Evolutionary conservation across 2,888 invertebrate species (phyloP).

Genomic region (Linnaemya vulpina): DNA sequence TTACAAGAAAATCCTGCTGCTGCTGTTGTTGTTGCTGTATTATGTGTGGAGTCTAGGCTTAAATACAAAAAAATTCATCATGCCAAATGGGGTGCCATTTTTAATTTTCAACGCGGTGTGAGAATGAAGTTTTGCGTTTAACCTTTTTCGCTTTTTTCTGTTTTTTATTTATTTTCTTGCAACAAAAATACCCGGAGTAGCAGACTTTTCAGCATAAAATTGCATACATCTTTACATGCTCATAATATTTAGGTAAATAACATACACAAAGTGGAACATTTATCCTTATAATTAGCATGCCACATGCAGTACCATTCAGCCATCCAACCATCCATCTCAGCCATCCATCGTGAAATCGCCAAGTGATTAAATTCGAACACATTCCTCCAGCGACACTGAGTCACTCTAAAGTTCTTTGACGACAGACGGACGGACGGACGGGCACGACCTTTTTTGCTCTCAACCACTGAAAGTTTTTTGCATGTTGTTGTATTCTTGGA

Average conservation of each 20-base stretch:
- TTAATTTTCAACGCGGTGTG: constrained; percentile 66
- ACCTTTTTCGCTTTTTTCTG: constrained; percentile 9
- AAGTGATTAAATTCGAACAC: constrained; percentile 63
- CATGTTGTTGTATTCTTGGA: constrained; percentile 24
- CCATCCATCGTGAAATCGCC: constrained; percentile 60
- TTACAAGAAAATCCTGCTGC: constrained; percentile 70
- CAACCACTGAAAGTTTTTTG: constrained; percentile 38
- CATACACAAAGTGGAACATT: background rate
- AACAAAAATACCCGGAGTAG: constrained; percentile 32
- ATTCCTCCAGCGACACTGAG: constrained; percentile 54
- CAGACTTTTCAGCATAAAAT: constrained; percentile 42
- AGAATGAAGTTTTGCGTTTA: constrained; percentile 57
- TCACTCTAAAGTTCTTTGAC: constrained; percentile 56
- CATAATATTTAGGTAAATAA: constrained; percentile 53
- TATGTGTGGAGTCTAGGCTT: constrained; percentile 62
- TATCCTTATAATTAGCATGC: constrained; percentile 55
- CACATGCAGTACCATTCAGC: constrained; percentile 50
- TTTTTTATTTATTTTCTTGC: constrained; percentile 13
- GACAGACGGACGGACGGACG: constrained; percentile 35
- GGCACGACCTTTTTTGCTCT: constrained; percentile 46
- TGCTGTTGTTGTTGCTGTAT: constrained; percentile 54
- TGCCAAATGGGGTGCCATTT: constrained; percentile 70
- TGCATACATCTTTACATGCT: constrained; percentile 35
- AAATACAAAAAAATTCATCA: constrained; percentile 59
- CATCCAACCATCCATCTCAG: constrained; percentile 4